phyloP scores from a whole-genome alignment of 2,797 vertebrate species.

The Vireo griseus region DNA sequence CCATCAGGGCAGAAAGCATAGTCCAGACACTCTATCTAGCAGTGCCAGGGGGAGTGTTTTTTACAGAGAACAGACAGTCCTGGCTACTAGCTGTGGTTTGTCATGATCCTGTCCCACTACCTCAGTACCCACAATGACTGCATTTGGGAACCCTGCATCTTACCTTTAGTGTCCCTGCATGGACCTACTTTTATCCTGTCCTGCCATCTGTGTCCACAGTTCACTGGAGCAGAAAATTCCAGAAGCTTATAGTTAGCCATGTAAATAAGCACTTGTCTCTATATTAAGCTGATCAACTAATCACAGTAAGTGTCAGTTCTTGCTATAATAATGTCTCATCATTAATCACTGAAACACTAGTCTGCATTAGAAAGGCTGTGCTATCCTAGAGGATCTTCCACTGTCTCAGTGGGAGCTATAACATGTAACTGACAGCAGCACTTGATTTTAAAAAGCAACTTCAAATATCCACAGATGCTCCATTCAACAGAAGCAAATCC shows the following conservation, averaged over 20 bases:
- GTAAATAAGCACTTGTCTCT: neutral
- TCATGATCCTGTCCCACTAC: neutral
- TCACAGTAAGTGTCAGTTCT: neutral
- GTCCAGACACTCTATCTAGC: neutral
- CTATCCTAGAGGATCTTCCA: neutral
- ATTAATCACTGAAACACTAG: neutral
- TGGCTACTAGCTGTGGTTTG: neutral
- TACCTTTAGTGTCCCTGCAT: neutral
- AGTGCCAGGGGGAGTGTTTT: neutral
- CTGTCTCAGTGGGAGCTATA: neutral
- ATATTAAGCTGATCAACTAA: neutral
- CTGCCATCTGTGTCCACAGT: neutral
- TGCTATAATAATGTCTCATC: neutral
- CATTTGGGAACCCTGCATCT: neutral
- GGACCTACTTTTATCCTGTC: neutral
- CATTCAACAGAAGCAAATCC: neutral
- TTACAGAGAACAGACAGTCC: neutral
- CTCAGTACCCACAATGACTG: neutral
- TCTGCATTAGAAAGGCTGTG: neutral
- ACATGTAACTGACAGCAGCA: neutral
- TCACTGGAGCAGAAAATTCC: neutral
- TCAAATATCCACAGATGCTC: neutral
- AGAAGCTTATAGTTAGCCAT: neutral
- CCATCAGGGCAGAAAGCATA: neutral
- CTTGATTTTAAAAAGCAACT: neutral